These are phyloP conservation scores for Phenganax marumi DNA, from an alignment of 92 coral and sea anemone genomes.

Conservation along the genomic window DNA sequence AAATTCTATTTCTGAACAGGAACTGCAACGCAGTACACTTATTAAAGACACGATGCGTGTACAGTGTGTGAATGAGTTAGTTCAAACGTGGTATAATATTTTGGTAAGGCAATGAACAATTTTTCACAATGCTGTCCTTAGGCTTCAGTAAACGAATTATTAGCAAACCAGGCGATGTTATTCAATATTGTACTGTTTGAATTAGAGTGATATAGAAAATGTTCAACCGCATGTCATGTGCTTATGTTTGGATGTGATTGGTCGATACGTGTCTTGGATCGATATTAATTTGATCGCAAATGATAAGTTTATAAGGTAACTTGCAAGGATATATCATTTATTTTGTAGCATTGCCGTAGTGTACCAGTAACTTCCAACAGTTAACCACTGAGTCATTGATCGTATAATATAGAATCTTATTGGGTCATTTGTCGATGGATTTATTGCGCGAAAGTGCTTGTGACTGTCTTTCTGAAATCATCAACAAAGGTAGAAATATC, in stretches of 20 bases:
- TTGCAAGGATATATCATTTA: neutral
- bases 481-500: slow-evolving; percentile 63
- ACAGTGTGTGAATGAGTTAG: slow-evolving; percentile 74
- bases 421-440: slow-evolving; percentile 75
- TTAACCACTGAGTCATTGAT: neutral
- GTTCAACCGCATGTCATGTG: slow-evolving; percentile 73
- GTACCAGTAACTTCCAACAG: neutral
- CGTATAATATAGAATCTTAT: slow-evolving; percentile 55
- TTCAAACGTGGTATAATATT: slow-evolving; percentile 81
- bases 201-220: slow-evolving; percentile 72
- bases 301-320: slow-evolving; percentile 87
- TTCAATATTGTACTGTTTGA: neutral
- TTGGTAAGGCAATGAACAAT: slow-evolving; percentile 56
- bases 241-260: slow-evolving; percentile 84
- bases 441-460: slow-evolving; percentile 90
- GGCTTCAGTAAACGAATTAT: neutral
- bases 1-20: slow-evolving; percentile 45
- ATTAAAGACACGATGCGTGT: slow-evolving; percentile 93
- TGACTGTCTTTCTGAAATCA: slow-evolving; percentile 94
- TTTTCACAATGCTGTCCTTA: neutral
- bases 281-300: slow-evolving; percentile 85
- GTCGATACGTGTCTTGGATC: slow-evolving; percentile 91
- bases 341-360: neutral
- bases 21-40: slow-evolving; percentile 72
- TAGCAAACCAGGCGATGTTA: neutral